Evolutionary conservation across 2,888 invertebrate species (phyloP), one percentile per base, ranked within the genome.

Genomic region (Apodemia zela): DNA sequence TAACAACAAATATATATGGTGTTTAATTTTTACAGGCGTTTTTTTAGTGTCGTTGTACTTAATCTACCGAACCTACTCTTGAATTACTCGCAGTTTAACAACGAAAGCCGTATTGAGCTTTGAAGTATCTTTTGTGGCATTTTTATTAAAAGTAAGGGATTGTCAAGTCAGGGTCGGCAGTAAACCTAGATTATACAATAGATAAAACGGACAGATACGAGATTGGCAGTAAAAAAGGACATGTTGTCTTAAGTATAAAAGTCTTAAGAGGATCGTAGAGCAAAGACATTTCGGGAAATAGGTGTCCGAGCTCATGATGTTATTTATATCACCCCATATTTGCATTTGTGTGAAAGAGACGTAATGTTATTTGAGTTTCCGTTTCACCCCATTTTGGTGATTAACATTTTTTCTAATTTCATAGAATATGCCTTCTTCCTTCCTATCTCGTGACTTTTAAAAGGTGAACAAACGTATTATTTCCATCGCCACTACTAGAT

Each of bases 201-300:
- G 57, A 57, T 57, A 57, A 57, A 57, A 15, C 29, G 57, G 57
- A 57, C 57, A 57, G 57, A 57, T 57, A 25, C 57, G 62, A 58
- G 58, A 62, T 58, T 17, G 45, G 45, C 58, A 45, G 42, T 62
- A 62, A 62, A 62, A 58, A 62, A 21, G 62, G 38, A 54, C 7
- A 57, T 58, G 42, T 57, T 25, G 29, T 35, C 49, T 18, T 18
- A 17, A 17, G 47, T 54, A 61, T 35, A 54, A 51, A 47, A 49
- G 25, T 25, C 57, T 57, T 25, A 57, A 57, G 54, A 25, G 15
- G 25, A 57, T 47, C 15, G 47, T 47, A 47, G 47, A 45, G 6
- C 29, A 13, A 29, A 49, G 60, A 47, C 49, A 29, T 47, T 60
- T 29, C 15, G 17, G 17, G 17, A 15, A 35, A 35, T 59, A 35